These are phyloP conservation scores for Diprion similis DNA, from an alignment of 1,140 invertebrate species.

Conservation along the genomic window DNA sequence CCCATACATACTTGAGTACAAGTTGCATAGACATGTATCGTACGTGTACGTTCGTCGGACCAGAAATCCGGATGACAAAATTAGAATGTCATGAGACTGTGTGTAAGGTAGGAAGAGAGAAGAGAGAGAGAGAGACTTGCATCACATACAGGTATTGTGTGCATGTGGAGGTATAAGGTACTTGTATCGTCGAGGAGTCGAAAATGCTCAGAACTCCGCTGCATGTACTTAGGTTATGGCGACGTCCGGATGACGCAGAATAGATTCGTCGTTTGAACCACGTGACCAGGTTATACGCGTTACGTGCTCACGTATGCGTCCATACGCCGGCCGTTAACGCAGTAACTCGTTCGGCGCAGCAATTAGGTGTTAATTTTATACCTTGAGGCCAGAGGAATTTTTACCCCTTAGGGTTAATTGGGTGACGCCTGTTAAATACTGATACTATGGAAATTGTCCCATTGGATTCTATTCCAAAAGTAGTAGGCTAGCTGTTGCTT, in stretches of 20 bases:
- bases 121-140: not conserved
- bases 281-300: not conserved
- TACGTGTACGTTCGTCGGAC: slow-evolving; percentile 38
- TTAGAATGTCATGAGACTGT: slow-evolving; percentile 32
- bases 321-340: too few relatives aligned
- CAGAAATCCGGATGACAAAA: slow-evolving; percentile 51
- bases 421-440: too few relatives aligned
- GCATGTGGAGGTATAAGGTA: not conserved
- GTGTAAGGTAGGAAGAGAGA: not conserved
- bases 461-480: too few relatives aligned
- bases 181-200: not conserved
- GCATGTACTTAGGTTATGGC: not conserved
- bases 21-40: too few relatives aligned
- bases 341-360: too few relatives aligned
- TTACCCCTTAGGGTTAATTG: too few relatives aligned
- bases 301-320: not conserved
- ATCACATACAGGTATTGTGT: not conserved
- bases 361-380: too few relatives aligned
- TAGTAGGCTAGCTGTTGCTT: too few relatives aligned
- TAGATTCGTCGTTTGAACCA: not conserved
- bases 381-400: too few relatives aligned
- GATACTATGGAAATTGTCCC: too few relatives aligned
- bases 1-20: too few relatives aligned
- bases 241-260: not conserved
- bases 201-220: not conserved